These are phyloP conservation scores for Noctuana brunneofusca DNA, from an alignment of 2,888 invertebrate genomes.

Conservation along the genomic window DNA sequence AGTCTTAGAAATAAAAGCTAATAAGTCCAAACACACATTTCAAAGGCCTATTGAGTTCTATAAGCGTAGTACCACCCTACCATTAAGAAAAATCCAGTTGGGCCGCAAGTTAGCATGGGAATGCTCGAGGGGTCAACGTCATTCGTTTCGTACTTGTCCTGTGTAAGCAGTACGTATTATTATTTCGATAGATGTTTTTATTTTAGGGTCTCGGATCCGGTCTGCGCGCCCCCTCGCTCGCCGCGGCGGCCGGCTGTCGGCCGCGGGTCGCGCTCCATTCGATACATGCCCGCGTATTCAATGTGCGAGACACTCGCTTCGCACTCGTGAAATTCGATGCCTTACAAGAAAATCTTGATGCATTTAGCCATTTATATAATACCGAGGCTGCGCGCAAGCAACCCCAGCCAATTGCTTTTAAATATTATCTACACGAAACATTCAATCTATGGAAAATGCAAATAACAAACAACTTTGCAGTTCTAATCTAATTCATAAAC, in stretches of 20 bases:
- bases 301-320: conserved; percentile 29
- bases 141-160: conserved; percentile 75
- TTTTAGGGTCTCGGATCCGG: conserved; percentile 81
- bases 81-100: conserved; percentile 77
- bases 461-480: not conserved
- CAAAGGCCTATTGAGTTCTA: conserved; percentile 69
- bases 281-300: conserved; percentile 34
- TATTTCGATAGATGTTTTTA: conserved; percentile 82
- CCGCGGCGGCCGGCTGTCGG: conserved; percentile 51
- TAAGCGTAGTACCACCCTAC: conserved; percentile 67
- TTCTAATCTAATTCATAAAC: conserved; percentile 7
- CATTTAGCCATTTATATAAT: conserved; percentile 35
- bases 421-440: not conserved
- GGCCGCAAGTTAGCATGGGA: conserved; percentile 72
- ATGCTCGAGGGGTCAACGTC: conserved; percentile 81
- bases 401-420: conserved; percentile 18
- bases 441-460: not conserved
- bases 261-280: conserved; percentile 42
- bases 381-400: conserved; percentile 28
- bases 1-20: conserved; percentile 76
- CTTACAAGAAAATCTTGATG: conserved; percentile 33
- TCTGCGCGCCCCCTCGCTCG: conserved; percentile 78
- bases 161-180: conserved; percentile 78
- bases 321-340: conserved; percentile 34
- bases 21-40: conserved; percentile 73